A percentile compares a stretch with the other conserved stretches of the same genome.
Evolutionary conservation across 2,797 vertebrate species (phyloP).

Genomic region (Tinamus major): DNA sequence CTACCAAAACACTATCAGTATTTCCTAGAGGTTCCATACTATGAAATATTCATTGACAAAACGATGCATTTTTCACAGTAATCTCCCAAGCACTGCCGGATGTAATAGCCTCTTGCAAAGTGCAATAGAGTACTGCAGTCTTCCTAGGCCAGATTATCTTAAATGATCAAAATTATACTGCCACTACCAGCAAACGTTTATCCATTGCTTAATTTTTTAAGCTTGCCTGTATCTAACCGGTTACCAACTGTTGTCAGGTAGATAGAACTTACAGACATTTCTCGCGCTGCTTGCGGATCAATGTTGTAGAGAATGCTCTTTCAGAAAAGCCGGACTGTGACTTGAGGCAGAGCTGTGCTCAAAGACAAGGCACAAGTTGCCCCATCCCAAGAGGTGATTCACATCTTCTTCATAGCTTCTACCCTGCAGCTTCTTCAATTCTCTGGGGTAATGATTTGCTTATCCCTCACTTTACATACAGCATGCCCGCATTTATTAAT

Average conservation of each 20-base stretch:
- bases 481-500: accelerated
- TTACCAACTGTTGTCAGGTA: background rate
- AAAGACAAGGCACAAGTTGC: background rate
- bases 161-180: background rate
- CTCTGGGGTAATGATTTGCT: background rate
- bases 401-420: background rate
- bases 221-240: background rate
- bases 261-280: background rate
- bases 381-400: background rate
- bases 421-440: background rate
- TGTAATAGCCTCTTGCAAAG: background rate
- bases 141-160: background rate
- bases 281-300: background rate
- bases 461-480: background rate
- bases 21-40: background rate
- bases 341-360: background rate
- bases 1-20: background rate
- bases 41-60: background rate
- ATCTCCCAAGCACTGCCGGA: background rate
- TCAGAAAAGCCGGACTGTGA: background rate
- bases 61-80: background rate
- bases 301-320: background rate
- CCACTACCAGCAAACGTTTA: background rate
- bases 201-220: background rate
- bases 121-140: background rate